phyloP scores from a whole-genome alignment of 2,797 vertebrate genomes.

The Leuciscus waleckii region DNA sequence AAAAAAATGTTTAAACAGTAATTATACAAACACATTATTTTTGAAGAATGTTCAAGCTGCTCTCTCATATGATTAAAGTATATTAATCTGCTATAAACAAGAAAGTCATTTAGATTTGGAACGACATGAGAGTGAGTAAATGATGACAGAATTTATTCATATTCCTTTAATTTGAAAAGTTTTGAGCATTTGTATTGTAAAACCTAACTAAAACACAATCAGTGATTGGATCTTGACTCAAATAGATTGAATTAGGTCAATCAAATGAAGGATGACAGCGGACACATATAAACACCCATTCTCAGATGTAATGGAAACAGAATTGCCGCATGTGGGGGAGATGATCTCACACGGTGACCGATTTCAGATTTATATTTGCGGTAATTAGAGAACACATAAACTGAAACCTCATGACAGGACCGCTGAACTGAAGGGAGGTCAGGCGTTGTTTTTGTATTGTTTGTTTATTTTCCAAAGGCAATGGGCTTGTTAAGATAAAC shows the following conservation, averaged over 20 bases:
- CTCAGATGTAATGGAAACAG: constrained; percentile 34
- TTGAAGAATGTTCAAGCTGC: not conserved
- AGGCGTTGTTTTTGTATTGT: constrained; percentile 13
- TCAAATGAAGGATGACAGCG: constrained; percentile 3
- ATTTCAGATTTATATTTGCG: constrained; percentile 31
- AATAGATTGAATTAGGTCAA: constrained; percentile 12
- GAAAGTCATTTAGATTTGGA: not conserved
- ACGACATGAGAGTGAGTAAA: not conserved
- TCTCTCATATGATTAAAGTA: not conserved
- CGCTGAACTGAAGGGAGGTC: not conserved
- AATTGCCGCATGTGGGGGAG: constrained; percentile 5
- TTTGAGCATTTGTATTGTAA: not conserved
- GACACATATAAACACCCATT: constrained; percentile 18
- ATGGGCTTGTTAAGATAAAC: constrained; percentile 24
- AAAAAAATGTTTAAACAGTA: not conserved
- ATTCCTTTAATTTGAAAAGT: not conserved
- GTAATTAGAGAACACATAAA: constrained; percentile 33
- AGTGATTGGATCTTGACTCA: constrained; percentile 1
- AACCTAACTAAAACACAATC: constrained; percentile 14
- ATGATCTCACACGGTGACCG: constrained; percentile 19
- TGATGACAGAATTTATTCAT: not conserved
- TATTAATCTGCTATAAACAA: not conserved
- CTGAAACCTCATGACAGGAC: constrained; percentile 10
- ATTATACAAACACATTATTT: not conserved
- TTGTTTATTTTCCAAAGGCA: constrained; percentile 32